phyloP scores from a whole-genome alignment of 2,797 vertebrate genomes.

The Xerus rutilus region DNA sequence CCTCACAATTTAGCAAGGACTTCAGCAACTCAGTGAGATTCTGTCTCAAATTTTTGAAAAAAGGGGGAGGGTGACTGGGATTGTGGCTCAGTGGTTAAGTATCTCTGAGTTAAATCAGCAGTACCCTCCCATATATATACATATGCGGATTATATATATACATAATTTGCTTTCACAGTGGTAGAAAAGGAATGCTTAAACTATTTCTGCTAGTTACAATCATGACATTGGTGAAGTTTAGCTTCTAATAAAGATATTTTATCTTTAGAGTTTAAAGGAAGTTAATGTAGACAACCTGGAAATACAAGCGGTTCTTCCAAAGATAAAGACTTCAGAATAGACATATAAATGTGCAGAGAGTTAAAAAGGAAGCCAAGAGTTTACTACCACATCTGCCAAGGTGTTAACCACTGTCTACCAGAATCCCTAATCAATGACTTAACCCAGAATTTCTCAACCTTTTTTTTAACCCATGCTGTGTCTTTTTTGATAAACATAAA shows the following conservation, averaged over 20 bases:
- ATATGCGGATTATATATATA: too few species aligned
- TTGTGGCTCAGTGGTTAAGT: too few species aligned
- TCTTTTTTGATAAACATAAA: constrained; percentile 29
- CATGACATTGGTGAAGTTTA: constrained; percentile 5
- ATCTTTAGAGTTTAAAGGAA: constrained; percentile 39
- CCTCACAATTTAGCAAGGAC: too few species aligned
- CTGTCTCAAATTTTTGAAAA: too few species aligned
- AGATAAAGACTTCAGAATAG: constrained; percentile 28
- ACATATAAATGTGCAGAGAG: neutral
- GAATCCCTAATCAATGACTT: neutral
- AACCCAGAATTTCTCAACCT: neutral
- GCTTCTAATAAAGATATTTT: constrained; percentile 30
- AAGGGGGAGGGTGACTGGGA: too few species aligned
- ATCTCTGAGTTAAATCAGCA: too few species aligned
- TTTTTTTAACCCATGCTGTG: neutral
- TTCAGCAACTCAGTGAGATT: too few species aligned
- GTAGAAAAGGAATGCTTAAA: constrained; percentile 9
- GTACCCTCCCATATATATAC: too few species aligned
- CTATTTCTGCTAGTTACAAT: neutral
- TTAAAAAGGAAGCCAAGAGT: neutral
- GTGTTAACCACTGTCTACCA: neutral
- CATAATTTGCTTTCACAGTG: neutral
- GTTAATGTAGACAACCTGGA: constrained; percentile 5
- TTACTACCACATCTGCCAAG: neutral
- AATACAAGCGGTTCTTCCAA: constrained; percentile 7